A percentile compares a stretch with the other conserved stretches of the same genome.
These are phyloP conservation scores for Eonycteris spelaea DNA, from an alignment of 2,113 vertebrate genomes.

Conservation along the genomic window DNA sequence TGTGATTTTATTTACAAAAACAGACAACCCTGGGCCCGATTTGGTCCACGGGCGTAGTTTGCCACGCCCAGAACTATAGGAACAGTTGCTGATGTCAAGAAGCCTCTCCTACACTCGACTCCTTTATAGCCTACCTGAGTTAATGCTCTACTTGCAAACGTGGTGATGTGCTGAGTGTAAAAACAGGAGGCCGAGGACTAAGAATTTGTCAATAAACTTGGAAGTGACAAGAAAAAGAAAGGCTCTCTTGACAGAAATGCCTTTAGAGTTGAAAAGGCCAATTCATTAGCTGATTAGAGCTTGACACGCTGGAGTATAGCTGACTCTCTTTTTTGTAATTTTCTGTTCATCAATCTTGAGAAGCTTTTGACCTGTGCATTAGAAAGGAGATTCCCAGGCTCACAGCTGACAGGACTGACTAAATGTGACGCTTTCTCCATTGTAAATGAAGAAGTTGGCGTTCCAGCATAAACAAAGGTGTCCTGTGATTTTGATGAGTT, in stretches of 20 bases:
- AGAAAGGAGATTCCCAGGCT: constrained; percentile 48
- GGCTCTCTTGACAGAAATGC: constrained; percentile 16
- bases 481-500: constrained; percentile 38
- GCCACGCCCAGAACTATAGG: not conserved
- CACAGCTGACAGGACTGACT: not conserved
- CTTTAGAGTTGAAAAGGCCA: constrained; percentile 48
- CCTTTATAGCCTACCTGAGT: not conserved
- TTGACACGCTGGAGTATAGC: not conserved
- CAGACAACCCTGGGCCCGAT: not conserved
- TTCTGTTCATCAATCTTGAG: constrained; percentile 45
- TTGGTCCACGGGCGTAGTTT: not conserved
- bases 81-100: not conserved
- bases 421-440: not conserved
- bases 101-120: not conserved
- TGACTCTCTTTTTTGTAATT: not conserved
- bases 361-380: constrained; percentile 19
- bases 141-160: not conserved
- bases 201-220: constrained; percentile 48
- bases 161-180: not conserved
- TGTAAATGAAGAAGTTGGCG: not conserved
- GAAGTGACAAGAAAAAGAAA: constrained; percentile 55
- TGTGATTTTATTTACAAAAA: not conserved
- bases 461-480: constrained; percentile 43
- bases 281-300: constrained; percentile 56
- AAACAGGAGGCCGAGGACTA: not conserved